These are phyloP conservation scores for Sinocyclocheilus anshuiensis DNA, from an alignment of 2,113 vertebrate species.

Conservation along the genomic window DNA sequence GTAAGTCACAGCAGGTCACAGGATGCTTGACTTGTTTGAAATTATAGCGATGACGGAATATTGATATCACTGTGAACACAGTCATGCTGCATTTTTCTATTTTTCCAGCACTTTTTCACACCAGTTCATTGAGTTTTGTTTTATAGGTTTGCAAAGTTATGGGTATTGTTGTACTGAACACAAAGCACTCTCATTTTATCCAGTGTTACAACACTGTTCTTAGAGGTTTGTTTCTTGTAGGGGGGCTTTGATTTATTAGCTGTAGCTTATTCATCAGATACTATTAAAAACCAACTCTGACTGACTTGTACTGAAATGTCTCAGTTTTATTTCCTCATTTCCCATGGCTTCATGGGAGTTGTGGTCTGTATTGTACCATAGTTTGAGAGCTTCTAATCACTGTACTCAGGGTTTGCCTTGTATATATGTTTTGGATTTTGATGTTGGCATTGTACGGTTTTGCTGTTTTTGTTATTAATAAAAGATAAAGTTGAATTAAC, in stretches of 20 bases:
- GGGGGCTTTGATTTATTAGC: neutral
- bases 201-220: conserved; percentile 1
- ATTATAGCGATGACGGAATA: conserved; percentile 42
- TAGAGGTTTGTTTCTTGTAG: neutral
- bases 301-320: conserved; percentile 9
- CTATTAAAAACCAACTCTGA: neutral
- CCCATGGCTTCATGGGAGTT: conserved; percentile 32
- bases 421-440: conserved; percentile 36
- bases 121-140: conserved; percentile 12
- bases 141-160: too few species aligned
- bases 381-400: conserved; percentile 38
- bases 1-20: conserved; percentile 20
- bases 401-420: conserved; percentile 28
- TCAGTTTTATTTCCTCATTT: neutral
- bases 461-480: conserved; percentile 25
- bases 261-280: conserved; percentile 3
- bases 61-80: conserved; percentile 29
- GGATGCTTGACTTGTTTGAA: conserved; percentile 42
- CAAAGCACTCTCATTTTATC: conserved; percentile 18
- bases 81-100: conserved; percentile 5
- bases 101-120: conserved; percentile 4
- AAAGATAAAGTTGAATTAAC: conserved; percentile 26
- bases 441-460: conserved; percentile 45
- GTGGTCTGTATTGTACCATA: conserved; percentile 29
- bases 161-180: neutral